Evolutionary conservation across 1,140 invertebrate species (phyloP), one percentile per base, ranked within the genome.

Genomic region (Drosophila serrata): DNA sequence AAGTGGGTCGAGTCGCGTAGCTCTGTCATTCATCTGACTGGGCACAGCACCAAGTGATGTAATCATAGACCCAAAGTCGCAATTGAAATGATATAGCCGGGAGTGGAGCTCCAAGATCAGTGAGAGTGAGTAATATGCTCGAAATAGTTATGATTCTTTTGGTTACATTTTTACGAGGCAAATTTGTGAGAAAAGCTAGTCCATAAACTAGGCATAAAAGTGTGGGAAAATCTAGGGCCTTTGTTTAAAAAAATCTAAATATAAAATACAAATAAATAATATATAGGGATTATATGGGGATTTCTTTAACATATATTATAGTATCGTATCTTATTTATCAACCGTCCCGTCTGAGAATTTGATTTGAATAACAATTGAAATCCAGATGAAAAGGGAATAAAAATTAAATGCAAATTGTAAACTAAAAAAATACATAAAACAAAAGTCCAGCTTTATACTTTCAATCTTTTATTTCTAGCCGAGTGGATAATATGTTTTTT

Each of bases 21-120:
- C 45, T 4, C 9, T 58, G 53, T 59, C 61, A 40, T 29, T 39
- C 59, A 17, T n/a, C 6, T 37, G 46, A 31, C 48, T 53, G 31
- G 43, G 43, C 43, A 15, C 43, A 46, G 39, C 40, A 29, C 12
- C 19, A 27, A 40, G 62, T 68, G 65, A 69, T 69, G 63, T 29
- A 43, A 68, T 43, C 65, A 13, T 9, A 64, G 22, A 17, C n/a
- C 29, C 17, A 31, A 31, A 33, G 35, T 65, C 12, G 29, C 61
- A 51, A 11, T 51, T 53, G 63, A 17, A 17, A 63, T 17, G 15
- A 61, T 29, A 29, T 62, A 48, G 29, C 65, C 35, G 46, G 35
- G 29, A 68, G 62, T 43, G 19, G 29, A n/a, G 24, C n/a, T 29
- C 27, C 31, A 53, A 67, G 62, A 33, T 51, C 57, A 64, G 3